Evolutionary conservation across 2,888 invertebrate species (phyloP).

Genomic region (Idaea straminata): DNA sequence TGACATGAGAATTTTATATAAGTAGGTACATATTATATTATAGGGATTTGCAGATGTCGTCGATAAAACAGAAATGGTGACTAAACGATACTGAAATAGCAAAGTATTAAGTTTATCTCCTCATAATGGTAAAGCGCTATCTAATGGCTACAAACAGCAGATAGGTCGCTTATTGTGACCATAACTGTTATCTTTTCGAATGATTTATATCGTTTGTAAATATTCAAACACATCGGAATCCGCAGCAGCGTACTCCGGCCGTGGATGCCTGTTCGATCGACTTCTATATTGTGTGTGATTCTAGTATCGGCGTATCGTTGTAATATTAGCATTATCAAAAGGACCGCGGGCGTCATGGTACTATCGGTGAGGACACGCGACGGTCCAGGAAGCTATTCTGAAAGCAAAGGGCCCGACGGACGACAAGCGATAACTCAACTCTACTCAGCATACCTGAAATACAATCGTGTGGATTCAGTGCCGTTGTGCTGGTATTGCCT

Average conservation of each 20-base stretch:
- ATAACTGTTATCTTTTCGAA: conserved; percentile 53
- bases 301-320: conserved; percentile 64
- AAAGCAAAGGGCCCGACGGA: conserved; percentile 71
- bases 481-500: conserved; percentile 52
- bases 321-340: conserved; percentile 77
- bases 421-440: conserved; percentile 71
- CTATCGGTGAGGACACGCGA: conserved; percentile 69
- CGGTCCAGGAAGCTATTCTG: conserved; percentile 69
- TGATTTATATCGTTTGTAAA: conserved; percentile 50
- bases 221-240: conserved; percentile 54
- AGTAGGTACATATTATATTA: too few species aligned
- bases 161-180: conserved; percentile 46
- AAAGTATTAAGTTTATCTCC: conserved; percentile 19
- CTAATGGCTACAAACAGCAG: conserved; percentile 26
- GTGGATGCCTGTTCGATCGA: conserved; percentile 65
- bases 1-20: too few species aligned
- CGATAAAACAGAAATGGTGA: conserved; percentile 10
- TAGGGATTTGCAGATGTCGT: neutral
- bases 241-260: conserved; percentile 46
- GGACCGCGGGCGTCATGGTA: conserved; percentile 72
- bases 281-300: conserved; percentile 64
- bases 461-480: conserved; percentile 65
- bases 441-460: conserved; percentile 68
- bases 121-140: conserved; percentile 25
- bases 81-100: conserved; percentile 7